These are phyloP conservation scores for Adelphocoris suturalis DNA, from an alignment of 2,888 invertebrate species.

Conservation along the genomic window DNA sequence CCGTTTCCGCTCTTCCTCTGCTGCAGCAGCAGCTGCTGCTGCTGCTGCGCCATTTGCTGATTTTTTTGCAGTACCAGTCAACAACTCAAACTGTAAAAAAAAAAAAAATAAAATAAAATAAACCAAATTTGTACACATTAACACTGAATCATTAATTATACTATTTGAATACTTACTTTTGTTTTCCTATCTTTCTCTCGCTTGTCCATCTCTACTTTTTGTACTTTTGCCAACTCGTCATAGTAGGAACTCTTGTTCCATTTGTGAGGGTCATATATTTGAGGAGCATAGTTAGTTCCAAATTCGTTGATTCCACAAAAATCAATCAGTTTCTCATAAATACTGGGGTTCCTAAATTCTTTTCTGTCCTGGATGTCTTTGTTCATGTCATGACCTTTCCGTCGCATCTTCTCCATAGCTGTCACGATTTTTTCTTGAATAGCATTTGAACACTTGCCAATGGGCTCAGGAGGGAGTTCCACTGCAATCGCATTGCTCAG, in stretches of 20 bases:
- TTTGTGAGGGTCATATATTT: slow-evolving; percentile 94
- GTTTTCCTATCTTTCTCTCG: slow-evolving; percentile 93
- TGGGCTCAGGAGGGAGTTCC: slow-evolving; percentile 74
- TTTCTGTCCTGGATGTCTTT: slow-evolving; percentile 92
- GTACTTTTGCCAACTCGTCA: slow-evolving; percentile 93
- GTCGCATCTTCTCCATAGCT: slow-evolving; percentile 88
- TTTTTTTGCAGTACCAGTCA: slow-evolving; percentile 84
- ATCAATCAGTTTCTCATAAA: slow-evolving; percentile 97
- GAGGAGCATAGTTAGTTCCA: slow-evolving; percentile 96
- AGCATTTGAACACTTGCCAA: slow-evolving; percentile 77
- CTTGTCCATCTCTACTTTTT: slow-evolving; percentile 94
- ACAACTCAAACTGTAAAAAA: slow-evolving; percentile 83
- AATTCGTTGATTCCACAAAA: slow-evolving; percentile 97
- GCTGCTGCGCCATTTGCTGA: slow-evolving; percentile 78
- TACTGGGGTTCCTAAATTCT: slow-evolving; percentile 97
- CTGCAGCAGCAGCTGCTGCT: slow-evolving; percentile 80
- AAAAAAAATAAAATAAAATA: too few relatives aligned
- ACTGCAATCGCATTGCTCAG: slow-evolving; percentile 55
- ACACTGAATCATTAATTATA: too few relatives aligned
- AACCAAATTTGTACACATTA: neutral
- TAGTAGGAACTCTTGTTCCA: slow-evolving; percentile 96
- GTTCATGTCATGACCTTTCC: slow-evolving; percentile 91
- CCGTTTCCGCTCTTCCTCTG: slow-evolving; percentile 88
- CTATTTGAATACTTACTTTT: slow-evolving; percentile 40
- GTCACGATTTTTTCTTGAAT: slow-evolving; percentile 90